A percentile compares a stretch with the other conserved stretches of the same genome.
phyloP scores from a whole-genome alignment of 2,113 vertebrate genomes.

The Phocoena phocoena region DNA sequence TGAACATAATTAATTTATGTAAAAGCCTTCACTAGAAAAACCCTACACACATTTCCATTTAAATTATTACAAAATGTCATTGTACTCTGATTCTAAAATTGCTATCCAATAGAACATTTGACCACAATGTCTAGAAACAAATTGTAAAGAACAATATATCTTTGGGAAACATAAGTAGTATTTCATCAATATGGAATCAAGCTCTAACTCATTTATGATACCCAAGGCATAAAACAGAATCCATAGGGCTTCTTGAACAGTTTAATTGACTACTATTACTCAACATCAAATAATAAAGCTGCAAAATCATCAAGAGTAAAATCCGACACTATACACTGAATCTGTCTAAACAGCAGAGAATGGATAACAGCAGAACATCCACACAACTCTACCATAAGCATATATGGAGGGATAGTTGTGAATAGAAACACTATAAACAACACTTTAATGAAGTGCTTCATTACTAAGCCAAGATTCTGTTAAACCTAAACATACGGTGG shows the following conservation, averaged over 20 bases:
- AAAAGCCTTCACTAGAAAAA: not conserved
- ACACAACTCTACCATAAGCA: not conserved
- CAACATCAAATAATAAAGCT: not conserved
- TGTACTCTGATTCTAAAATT: slow-evolving; percentile 23
- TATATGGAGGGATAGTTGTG: not conserved
- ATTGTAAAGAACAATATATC: not conserved
- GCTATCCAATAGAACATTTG: not conserved
- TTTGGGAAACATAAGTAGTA: not conserved
- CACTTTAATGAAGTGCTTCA: not conserved
- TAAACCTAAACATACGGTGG: not conserved
- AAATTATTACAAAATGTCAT: not conserved
- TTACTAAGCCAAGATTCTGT: not conserved
- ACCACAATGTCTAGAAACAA: not conserved
- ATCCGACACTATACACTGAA: not conserved
- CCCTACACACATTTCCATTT: not conserved
- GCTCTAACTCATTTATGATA: not conserved
- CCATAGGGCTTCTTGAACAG: not conserved
- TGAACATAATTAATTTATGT: not conserved
- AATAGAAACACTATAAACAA: not conserved
- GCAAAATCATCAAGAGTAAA: not conserved
- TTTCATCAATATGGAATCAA: not conserved
- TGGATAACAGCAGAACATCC: not conserved
- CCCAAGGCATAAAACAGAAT: not conserved
- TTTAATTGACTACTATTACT: not conserved
- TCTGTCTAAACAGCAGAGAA: not conserved